A percentile compares a stretch with the other conserved stretches of the same genome.
phyloP scores from a whole-genome alignment of 2,797 vertebrate species.

The Eptatretus atami region DNA sequence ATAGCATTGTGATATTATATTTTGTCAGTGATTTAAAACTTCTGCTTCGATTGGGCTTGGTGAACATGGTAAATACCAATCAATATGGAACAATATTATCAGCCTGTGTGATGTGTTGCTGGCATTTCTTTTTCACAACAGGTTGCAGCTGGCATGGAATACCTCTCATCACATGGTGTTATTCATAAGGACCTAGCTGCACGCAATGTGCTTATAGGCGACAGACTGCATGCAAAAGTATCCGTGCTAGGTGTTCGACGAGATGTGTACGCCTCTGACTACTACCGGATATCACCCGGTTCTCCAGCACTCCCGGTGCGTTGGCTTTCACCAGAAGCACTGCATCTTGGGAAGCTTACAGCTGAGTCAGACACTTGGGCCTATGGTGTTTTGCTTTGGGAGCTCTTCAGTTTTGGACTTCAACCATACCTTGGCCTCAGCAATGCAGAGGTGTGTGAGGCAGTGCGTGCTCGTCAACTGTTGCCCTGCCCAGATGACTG shows the following conservation, averaged over 20 bases:
- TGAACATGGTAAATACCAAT: too few species aligned
- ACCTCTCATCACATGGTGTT: conserved; percentile 56
- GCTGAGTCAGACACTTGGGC: conserved; percentile 86
- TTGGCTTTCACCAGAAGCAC: conserved; percentile 87
- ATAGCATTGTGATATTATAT: too few species aligned
- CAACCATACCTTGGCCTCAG: conserved; percentile 89
- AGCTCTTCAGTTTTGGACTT: conserved; percentile 89
- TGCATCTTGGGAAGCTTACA: conserved; percentile 70
- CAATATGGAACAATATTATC: too few species aligned
- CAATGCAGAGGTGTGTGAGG: conserved; percentile 92
- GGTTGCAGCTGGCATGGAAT: conserved; percentile 83
- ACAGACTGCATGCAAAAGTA: conserved; percentile 69
- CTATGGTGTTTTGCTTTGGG: conserved; percentile 77
- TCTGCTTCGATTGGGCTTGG: too few species aligned
- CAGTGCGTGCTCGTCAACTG: conserved; percentile 72
- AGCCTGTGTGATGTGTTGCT: too few species aligned
- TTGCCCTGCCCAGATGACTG: conserved; percentile 87
- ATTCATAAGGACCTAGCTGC: conserved; percentile 84
- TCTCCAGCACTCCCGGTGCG: conserved; percentile 49
- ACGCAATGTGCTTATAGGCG: conserved; percentile 65
- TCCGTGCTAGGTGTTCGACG: conserved; percentile 78
- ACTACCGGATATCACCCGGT: conserved; percentile 57
- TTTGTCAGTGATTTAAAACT: too few species aligned
- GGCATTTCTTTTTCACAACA: conserved; percentile 18
- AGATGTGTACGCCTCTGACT: conserved; percentile 72